phyloP scores from a whole-genome alignment of 2,113 vertebrate genomes.

The Neodon shergylaensis region DNA sequence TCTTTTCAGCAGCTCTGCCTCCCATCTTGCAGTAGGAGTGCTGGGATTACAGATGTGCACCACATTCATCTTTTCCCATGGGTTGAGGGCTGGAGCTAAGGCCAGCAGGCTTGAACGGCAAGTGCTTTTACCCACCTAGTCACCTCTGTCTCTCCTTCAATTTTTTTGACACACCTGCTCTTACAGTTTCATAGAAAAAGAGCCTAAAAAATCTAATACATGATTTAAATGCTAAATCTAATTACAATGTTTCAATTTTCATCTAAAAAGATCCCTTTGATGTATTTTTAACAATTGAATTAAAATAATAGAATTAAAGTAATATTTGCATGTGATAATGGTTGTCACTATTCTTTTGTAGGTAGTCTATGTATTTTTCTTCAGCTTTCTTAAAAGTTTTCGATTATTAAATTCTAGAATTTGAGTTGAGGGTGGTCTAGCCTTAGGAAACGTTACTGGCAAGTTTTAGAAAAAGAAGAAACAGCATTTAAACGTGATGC shows the following conservation, averaged over 20 bases:
- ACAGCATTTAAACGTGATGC: background rate
- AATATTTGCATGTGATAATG: conserved; percentile 34
- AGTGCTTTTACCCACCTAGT: background rate
- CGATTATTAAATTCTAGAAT: background rate
- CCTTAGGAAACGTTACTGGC: background rate
- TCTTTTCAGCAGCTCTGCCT: background rate
- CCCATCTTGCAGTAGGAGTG: background rate
- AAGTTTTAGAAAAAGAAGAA: conserved; percentile 31
- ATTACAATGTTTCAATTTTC: conserved; percentile 37
- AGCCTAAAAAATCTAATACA: conserved; percentile 18
- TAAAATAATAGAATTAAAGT: conserved; percentile 57
- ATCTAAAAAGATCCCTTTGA: conserved; percentile 1
- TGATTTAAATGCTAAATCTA: conserved; percentile 34
- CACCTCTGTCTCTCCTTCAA: background rate
- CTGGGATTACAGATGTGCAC: background rate
- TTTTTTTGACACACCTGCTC: background rate
- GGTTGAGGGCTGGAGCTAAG: background rate
- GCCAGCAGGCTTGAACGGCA: background rate
- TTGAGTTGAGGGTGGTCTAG: background rate
- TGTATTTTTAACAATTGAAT: conserved; percentile 46
- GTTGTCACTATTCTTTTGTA: conserved; percentile 6
- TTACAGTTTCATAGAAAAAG: conserved; percentile 2
- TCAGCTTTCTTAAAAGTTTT: conserved; percentile 25
- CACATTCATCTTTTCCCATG: background rate
- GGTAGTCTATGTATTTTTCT: conserved; percentile 26